Conservation (phyloP, 2,888 invertebrate genomes). For the Anoplius nigerrimus region DNA sequence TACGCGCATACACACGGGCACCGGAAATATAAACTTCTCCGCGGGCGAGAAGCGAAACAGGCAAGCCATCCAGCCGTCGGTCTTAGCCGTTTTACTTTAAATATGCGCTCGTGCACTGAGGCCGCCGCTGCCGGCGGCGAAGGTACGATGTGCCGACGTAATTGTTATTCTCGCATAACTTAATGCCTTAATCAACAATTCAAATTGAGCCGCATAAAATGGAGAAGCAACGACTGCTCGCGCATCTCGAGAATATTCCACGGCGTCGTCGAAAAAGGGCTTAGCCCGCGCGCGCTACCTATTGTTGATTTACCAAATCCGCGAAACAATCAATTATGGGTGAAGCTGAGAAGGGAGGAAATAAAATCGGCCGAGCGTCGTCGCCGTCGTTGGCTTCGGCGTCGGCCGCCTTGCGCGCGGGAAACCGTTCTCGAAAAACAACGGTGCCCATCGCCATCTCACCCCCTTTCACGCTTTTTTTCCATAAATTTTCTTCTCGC, state of each 20-base stretch:
- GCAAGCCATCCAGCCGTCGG: not conserved
- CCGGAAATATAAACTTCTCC: not conserved
- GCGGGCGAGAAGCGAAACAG: not conserved
- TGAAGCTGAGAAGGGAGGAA: slow-evolving; percentile 26
- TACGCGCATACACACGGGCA: not conserved
- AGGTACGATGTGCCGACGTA: slow-evolving; percentile 10
- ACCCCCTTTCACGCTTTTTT: too few species aligned
- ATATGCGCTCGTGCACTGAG: not conserved
- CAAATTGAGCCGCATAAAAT: slow-evolving; percentile 51
- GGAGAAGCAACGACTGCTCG: slow-evolving; percentile 34
- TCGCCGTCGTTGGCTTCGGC: not conserved
- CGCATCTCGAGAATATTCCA: slow-evolving; percentile 35
- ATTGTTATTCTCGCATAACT: slow-evolving; percentile 56
- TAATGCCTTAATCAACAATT: slow-evolving; percentile 58
- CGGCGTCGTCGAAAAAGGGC: slow-evolving; percentile 26
- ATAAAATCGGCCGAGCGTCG: not conserved
- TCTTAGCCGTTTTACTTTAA: not conserved
- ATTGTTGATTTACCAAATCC: slow-evolving; percentile 41
- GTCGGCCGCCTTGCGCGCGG: too few species aligned
- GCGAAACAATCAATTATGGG: slow-evolving; percentile 48
- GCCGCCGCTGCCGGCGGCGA: not conserved
- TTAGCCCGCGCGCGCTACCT: slow-evolving; percentile 25
- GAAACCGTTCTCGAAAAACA: too few species aligned
- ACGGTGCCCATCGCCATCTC: too few species aligned
- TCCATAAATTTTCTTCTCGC: not conserved